Percentiles rank a stretch among this genome's conserved stretches.
Conservation (phyloP, 2,113 vertebrate species). For the Tylochromis polylepis region DNA sequence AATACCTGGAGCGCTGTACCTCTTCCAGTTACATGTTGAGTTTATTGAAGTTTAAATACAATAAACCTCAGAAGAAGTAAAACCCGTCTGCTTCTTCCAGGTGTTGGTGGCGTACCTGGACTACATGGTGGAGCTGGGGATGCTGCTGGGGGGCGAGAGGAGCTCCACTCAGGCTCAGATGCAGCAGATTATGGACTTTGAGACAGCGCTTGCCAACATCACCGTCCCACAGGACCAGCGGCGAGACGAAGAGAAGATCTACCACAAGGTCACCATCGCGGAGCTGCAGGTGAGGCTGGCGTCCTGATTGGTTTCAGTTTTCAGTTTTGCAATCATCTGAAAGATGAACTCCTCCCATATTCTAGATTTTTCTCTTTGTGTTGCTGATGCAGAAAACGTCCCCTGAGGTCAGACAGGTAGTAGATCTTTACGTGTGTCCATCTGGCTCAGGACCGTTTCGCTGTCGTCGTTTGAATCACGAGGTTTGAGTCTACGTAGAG, state of each 20-base stretch:
- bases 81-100: background rate
- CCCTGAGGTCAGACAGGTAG: background rate
- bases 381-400: too few species aligned
- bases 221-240: conserved; percentile 93
- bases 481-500: background rate
- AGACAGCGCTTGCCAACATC: conserved; percentile 87
- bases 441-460: background rate
- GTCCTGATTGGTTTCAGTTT: background rate
- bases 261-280: conserved; percentile 87
- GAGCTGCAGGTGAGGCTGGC: conserved; percentile 84
- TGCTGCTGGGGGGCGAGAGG: conserved; percentile 80
- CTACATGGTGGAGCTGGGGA: conserved; percentile 94
- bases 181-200: conserved; percentile 89
- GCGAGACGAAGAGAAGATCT: conserved; percentile 94
- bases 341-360: background rate
- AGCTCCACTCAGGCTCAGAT: conserved; percentile 81
- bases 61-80: background rate
- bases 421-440: background rate
- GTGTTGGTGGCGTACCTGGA: conserved; percentile 89
- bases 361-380: too few species aligned
- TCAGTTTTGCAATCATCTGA: background rate
- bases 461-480: accelerated
- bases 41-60: background rate
- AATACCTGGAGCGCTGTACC: background rate
- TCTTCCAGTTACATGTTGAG: background rate